Base-by-base conservation (phyloP, 2,888 invertebrate genomes). In the Hypolimnas misippus region DNA sequence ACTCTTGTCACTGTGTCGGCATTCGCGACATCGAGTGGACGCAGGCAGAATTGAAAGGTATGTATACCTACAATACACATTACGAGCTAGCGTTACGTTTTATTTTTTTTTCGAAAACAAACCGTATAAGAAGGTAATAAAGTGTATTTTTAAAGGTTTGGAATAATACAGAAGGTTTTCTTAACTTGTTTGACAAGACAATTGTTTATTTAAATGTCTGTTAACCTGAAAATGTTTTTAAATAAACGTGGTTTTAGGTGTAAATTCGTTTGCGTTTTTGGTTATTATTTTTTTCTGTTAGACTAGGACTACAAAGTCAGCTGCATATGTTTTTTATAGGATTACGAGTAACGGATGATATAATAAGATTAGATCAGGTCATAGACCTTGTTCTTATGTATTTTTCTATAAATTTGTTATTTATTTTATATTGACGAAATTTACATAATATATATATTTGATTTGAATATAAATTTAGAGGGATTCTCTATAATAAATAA, bases 21-120 rank as follows among this genome's bases (percentile, higher is more conserved):
- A 70, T 67, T 70, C 70, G 66, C 63, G 67, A 61, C 46, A 65
- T 64, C 51, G 68, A 61, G 70, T 63, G 71, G 74, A 70, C 72
- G 74, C 60, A 42, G 59, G n/a, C 31, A 42, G 54, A 51, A 52
- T 52, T 38, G 35, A 62, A 40, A 69, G 68, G 72, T 73, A 68
- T 51, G 71, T 64, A 46, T 51, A 42, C 54, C 42, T 51, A 59
- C 31, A 16, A 17, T 38, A 49, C 35, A 16, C 40, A 46, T 25
- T 54, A 33, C 38, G 21, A 46, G 21, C 19, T 19, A 25, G 14
- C 42, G 51, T 58, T 19, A 3, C 12, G 42, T 19, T 33, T 51
- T 42, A 29, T 21, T 52, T 16, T 8, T n/a, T 16, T 49, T 35
- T 25, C 42, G 3, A 52, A 19, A 52, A 12, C 52, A 21, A 4